These are phyloP conservation scores for Ellobium chinense DNA, from an alignment of 2,888 invertebrate species.

Conservation along the genomic window DNA sequence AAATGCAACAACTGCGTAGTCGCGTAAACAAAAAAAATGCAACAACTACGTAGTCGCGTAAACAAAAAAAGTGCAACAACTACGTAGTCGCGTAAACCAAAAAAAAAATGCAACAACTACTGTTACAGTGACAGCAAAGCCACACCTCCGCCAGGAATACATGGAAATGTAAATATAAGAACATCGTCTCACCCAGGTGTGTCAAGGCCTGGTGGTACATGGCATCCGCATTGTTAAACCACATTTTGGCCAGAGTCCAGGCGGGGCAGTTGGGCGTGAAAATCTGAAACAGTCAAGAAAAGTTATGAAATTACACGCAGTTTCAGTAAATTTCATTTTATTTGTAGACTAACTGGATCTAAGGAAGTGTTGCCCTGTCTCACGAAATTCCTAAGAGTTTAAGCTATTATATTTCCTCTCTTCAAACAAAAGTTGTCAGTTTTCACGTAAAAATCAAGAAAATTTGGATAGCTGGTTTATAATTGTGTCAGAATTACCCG, in stretches of 20 bases:
- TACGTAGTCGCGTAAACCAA: no score
- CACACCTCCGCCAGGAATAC: background rate
- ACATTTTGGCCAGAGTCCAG: slow-evolving; percentile 80
- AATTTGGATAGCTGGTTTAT: no score
- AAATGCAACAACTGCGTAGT: no score
- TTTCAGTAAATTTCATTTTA: no score
- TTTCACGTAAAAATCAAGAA: no score
- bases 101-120: background rate
- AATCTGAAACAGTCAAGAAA: slow-evolving; percentile 56
- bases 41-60: no score
- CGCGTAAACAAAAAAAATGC: no score
- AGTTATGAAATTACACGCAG: background rate
- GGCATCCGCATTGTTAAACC: slow-evolving; percentile 79
- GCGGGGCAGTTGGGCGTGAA: slow-evolving; percentile 77
- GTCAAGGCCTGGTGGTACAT: slow-evolving; percentile 77
- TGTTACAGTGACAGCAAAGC: background rate
- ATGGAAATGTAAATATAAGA: background rate
- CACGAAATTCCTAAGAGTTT: no score
- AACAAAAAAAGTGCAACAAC: background rate
- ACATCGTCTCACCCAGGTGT: slow-evolving; percentile 71
- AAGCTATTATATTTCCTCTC: background rate
- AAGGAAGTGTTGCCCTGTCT: no score
- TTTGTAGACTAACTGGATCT: no score
- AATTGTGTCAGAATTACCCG: no score
- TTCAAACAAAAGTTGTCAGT: no score